phyloP scores from a whole-genome alignment of 30 jellyfish, hydroid and myxozoan species.

The Aurelia sp. region DNA sequence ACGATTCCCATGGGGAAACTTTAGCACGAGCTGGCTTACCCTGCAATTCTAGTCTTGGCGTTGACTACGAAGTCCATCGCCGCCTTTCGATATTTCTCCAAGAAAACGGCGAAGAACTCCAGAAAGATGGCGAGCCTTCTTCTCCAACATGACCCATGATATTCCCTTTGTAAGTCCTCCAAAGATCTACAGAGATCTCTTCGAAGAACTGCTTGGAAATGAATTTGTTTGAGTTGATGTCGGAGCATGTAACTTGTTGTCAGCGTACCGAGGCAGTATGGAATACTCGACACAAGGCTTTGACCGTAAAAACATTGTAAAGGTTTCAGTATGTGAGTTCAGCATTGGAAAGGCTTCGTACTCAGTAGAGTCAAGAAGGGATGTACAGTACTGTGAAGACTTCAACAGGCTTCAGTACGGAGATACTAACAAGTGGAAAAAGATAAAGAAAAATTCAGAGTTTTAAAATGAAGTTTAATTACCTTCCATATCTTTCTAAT shows the following conservation, averaged over 20 bases:
- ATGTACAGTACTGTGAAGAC: slow-evolving; percentile 12
- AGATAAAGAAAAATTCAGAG: neutral
- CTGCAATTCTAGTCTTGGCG: neutral
- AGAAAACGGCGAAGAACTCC: slow-evolving; percentile 6
- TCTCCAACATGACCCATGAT: slow-evolving; percentile 39
- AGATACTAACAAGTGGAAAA: neutral
- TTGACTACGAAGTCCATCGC: neutral
- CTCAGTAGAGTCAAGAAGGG: neutral
- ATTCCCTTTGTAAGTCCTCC: neutral
- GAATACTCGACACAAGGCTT: slow-evolving; percentile 44
- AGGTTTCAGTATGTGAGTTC: slow-evolving; percentile 35
- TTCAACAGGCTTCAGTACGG: slow-evolving; percentile 62
- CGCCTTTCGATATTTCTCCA: neutral
- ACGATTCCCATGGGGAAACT: too few species aligned
- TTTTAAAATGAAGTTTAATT: neutral
- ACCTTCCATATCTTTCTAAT: slow-evolving; percentile 32
- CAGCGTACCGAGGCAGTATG: neutral
- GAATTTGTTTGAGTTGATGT: neutral
- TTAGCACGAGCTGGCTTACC: neutral
- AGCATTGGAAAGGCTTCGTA: slow-evolving; percentile 30
- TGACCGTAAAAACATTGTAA: slow-evolving; percentile 57
- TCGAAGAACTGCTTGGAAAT: slow-evolving; percentile 1
- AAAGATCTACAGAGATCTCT: neutral
- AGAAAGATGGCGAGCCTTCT: slow-evolving; percentile 67
- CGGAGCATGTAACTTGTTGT: too few species aligned